Evolutionary conservation across 2,797 vertebrate species (phyloP).

Genomic region (Nannoperca australis): DNA sequence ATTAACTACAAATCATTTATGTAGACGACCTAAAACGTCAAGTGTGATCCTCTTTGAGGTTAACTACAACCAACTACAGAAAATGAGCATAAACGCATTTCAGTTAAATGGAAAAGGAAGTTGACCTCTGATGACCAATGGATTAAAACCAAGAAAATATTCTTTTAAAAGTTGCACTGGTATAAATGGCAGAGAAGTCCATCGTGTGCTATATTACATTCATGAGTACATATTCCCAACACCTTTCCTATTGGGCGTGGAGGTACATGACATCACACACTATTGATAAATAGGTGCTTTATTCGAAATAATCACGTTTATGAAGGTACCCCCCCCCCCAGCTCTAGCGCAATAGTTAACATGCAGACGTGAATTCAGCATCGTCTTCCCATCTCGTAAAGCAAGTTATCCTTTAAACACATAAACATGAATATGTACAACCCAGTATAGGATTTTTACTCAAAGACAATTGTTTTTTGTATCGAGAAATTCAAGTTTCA

Average conservation of each 20-base stretch:
- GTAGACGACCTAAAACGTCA: neutral
- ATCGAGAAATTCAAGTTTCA: neutral
- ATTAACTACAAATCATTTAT: conserved; percentile 12
- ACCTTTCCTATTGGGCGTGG: neutral
- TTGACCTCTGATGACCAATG: neutral
- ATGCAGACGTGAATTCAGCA: neutral
- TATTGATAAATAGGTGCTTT: neutral
- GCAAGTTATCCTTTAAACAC: neutral
- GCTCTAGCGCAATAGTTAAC: neutral
- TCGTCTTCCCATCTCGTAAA: neutral
- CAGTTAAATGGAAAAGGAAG: neutral
- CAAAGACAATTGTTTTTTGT: neutral
- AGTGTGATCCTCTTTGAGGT: neutral
- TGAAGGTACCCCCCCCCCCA: neutral
- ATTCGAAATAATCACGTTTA: neutral
- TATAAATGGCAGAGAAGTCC: neutral
- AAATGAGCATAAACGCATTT: conserved; percentile 14
- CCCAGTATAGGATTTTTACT: too few species aligned
- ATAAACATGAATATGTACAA: neutral
- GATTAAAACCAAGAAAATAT: conserved; percentile 21
- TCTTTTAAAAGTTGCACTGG: neutral
- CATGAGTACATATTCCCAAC: neutral
- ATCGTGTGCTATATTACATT: neutral
- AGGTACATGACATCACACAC: neutral
- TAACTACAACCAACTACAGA: conserved; percentile 3